A percentile compares a stretch with the other conserved stretches of the same genome.
These are phyloP conservation scores for Microctenopoma lineatum DNA, from an alignment of 2,797 vertebrate genomes.

Conservation along the genomic window DNA sequence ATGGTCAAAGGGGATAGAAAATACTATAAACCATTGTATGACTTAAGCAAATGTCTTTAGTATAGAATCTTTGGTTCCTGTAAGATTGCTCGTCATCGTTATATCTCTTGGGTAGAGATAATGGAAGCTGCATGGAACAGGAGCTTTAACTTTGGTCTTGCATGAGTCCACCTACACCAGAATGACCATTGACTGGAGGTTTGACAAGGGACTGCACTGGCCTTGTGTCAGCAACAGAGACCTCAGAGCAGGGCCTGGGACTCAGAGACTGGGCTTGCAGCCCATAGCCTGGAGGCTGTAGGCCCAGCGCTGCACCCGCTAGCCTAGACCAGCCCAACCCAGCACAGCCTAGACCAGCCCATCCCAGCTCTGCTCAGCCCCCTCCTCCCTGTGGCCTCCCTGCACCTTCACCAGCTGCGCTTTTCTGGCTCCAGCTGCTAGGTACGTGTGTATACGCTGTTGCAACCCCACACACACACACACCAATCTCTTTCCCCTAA, in stretches of 20 bases:
- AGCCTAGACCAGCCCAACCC: slow-evolving; percentile 73
- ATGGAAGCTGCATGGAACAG: slow-evolving; percentile 29
- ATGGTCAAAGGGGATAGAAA: background rate
- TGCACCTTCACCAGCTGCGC: slow-evolving; percentile 92
- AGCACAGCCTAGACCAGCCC: slow-evolving; percentile 60
- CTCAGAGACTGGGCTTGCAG: slow-evolving; percentile 77
- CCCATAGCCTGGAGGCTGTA: slow-evolving; percentile 79
- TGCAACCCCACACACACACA: background rate
- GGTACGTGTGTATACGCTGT: slow-evolving; percentile 66
- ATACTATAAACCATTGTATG: background rate
- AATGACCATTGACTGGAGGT: slow-evolving; percentile 70
- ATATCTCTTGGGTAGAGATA: slow-evolving; percentile 3
- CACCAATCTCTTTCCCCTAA: slow-evolving; percentile 35
- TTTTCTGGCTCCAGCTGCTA: slow-evolving; percentile 92
- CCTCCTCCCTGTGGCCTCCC: slow-evolving; percentile 84
- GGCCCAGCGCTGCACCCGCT: slow-evolving; percentile 72
- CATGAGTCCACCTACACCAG: slow-evolving; percentile 62
- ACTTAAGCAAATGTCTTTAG: background rate
- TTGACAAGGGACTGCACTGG: slow-evolving; percentile 74
- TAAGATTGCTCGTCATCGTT: background rate
- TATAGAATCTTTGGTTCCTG: background rate
- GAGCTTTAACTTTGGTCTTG: slow-evolving; percentile 62
- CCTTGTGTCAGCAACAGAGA: slow-evolving; percentile 75
- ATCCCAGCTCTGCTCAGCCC: slow-evolving; percentile 62
- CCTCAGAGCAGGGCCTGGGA: slow-evolving; percentile 73